Evolutionary conservation across 2,888 invertebrate genomes (phyloP), one percentile per base, ranked within the genome.

Genomic region (Odontothrips loti): DNA sequence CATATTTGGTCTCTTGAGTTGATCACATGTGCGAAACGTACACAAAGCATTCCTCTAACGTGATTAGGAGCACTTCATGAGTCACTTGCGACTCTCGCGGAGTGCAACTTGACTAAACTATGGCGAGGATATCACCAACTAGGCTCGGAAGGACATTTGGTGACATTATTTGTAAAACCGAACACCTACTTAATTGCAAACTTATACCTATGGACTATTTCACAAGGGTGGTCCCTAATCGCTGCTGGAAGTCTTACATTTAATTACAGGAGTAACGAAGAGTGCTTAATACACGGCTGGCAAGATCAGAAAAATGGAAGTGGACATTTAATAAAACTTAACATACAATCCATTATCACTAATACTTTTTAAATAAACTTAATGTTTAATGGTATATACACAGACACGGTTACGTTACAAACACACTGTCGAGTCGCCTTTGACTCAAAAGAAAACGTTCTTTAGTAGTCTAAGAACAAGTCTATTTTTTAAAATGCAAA

Each of bases 1-100:
- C 68, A 75, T 75, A 75, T 75, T 75, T 75, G 68, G 68, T 75
- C 68, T 75, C 68, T 75, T 27, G 68, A 75, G 68, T 75, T 75
- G 12, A 75, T 27, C 68, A 75, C 68, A 27, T 75, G 11, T 75
- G 68, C 27, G n/a, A 23, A 27, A 27, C n/a, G 68, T 12, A 75
- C 23, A 27, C 68, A 12, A 75, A 12, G 68, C 68, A 75, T 27
- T 75, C 27, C 12, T 27, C 23, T 27, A 23, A 75, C 23, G 4
- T 58, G 27, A 23, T 75, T 75, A 6, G 20, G 20, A 58, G 17
- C 20, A 17, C 17, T 58, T 58, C 1, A 15, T 58, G 17, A 20
- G 58, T 15, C 58, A 58, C 58, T 58, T 58, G 58, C 58, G 17
- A 20, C 58, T 58, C 58, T 58, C 58, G 20, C 68, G 10, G 68